Conservation (phyloP, 2,113 vertebrate species). For the Myiopsitta monachus region DNA sequence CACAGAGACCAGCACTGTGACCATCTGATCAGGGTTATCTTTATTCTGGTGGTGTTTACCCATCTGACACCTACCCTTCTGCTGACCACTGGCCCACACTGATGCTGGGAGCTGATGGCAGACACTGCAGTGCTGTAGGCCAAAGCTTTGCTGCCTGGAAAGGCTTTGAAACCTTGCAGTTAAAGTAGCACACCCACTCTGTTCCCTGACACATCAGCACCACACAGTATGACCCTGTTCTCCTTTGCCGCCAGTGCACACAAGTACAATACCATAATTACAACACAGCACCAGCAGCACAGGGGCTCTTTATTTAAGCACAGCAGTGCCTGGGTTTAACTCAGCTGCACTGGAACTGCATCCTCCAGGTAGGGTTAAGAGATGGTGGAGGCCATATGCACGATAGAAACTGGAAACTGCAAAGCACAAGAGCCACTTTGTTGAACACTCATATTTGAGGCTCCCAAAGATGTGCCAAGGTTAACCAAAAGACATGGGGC, state of each 20-base stretch:
- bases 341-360: neutral
- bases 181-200: neutral
- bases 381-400: neutral
- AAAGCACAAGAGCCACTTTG: neutral
- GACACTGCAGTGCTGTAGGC: neutral
- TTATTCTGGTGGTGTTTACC: neutral
- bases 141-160: neutral
- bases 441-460: neutral
- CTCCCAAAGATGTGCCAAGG: neutral
- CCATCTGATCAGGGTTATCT: neutral
- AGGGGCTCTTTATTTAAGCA: neutral
- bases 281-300: neutral
- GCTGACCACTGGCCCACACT: neutral
- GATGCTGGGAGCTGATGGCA: neutral
- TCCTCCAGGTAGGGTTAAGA: neutral
- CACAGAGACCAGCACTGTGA: neutral
- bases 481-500: neutral
- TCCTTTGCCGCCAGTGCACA: fast-evolving
- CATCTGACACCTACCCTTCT: fast-evolving
- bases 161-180: neutral
- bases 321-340: neutral
- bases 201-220: fast-evolving
- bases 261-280: fast-evolving
- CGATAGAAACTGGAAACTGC: neutral
- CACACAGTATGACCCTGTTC: no score